These are phyloP conservation scores for Ormyrus thymus DNA, from an alignment of 2,888 invertebrate genomes.

Conservation along the genomic window DNA sequence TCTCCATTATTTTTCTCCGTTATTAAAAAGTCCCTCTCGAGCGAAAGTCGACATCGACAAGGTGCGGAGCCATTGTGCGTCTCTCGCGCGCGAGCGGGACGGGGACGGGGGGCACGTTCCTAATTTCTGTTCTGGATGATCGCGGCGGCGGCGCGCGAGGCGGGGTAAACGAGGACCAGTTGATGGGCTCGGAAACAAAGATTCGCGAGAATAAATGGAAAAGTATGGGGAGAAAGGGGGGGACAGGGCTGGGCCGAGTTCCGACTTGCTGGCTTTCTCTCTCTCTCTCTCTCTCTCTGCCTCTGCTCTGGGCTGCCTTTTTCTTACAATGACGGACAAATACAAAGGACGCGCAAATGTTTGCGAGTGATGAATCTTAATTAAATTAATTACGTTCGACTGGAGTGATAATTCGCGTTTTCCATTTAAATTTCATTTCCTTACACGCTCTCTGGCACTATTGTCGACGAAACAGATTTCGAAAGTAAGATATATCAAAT, in stretches of 20 bases:
- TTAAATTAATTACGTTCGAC: too few relatives aligned
- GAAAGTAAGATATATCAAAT: too few relatives aligned
- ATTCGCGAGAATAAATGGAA: constrained; percentile 39
- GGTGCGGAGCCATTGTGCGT: not conserved
- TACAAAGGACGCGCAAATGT: not conserved
- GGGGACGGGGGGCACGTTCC: constrained; percentile 41
- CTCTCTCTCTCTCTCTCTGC: constrained; percentile 15
- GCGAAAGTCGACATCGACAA: not conserved
- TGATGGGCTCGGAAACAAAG: constrained; percentile 51
- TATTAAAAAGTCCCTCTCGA: constrained; percentile 71
- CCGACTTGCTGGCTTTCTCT: not conserved
- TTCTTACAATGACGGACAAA: not conserved
- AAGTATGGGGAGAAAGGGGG: not conserved
- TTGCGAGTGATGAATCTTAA: too few relatives aligned
- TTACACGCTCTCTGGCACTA: too few relatives aligned
- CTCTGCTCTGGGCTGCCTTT: constrained; percentile 1
- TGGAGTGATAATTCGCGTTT: too few relatives aligned
- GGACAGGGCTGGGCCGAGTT: not conserved
- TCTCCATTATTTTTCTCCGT: constrained; percentile 73
- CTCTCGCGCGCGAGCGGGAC: not conserved
- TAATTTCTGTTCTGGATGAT: constrained; percentile 53
- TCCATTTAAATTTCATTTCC: too few relatives aligned
- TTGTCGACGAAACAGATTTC: too few relatives aligned
- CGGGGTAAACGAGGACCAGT: constrained; percentile 42
- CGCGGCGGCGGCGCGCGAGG: not conserved